phyloP scores from a whole-genome alignment of 1,140 invertebrate genomes.

The Chironomus tepperi region DNA sequence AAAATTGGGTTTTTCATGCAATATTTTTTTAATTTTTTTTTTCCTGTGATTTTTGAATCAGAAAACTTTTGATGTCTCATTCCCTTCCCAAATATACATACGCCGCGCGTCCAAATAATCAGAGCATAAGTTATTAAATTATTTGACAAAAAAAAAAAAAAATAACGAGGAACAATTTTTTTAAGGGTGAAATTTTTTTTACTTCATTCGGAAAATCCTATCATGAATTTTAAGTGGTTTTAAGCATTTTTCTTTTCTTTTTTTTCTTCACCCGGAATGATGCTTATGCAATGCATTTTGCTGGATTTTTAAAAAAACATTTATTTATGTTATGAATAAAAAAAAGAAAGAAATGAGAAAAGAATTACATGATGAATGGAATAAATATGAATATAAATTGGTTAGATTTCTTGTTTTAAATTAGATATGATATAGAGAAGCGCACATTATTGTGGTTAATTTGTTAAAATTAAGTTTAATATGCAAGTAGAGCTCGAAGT shows the following conservation, averaged over 20 bases:
- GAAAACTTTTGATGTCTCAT: slow-evolving; percentile 19
- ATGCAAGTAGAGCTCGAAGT: too few relatives aligned
- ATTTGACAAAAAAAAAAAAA: background rate
- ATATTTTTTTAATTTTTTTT: too few relatives aligned
- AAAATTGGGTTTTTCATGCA: background rate
- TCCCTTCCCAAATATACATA: background rate
- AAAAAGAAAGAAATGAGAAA: background rate
- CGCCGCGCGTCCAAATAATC: slow-evolving; percentile 3
- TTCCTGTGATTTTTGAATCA: background rate
- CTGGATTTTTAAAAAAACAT: too few relatives aligned
- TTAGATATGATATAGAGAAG: too few relatives aligned
- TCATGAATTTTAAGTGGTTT: slow-evolving; percentile 24
- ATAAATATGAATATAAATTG: background rate
- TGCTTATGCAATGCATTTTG: background rate
- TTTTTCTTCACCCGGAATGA: background rate
- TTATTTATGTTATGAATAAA: background rate
- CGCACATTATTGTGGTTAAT: too few relatives aligned
- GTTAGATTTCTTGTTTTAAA: too few relatives aligned
- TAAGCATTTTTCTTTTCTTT: background rate
- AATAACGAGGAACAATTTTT: background rate
- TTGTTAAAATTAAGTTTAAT: too few relatives aligned
- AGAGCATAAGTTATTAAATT: slow-evolving; percentile 20
- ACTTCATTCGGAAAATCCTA: slow-evolving; percentile 1
- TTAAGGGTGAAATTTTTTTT: slow-evolving; percentile 18
- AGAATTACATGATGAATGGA: slow-evolving; percentile 9